Percentiles rank a stretch among this genome's conserved stretches.
These are phyloP conservation scores for Sialis fuliginosa DNA, from an alignment of 2,888 invertebrate species.

Conservation along the genomic window DNA sequence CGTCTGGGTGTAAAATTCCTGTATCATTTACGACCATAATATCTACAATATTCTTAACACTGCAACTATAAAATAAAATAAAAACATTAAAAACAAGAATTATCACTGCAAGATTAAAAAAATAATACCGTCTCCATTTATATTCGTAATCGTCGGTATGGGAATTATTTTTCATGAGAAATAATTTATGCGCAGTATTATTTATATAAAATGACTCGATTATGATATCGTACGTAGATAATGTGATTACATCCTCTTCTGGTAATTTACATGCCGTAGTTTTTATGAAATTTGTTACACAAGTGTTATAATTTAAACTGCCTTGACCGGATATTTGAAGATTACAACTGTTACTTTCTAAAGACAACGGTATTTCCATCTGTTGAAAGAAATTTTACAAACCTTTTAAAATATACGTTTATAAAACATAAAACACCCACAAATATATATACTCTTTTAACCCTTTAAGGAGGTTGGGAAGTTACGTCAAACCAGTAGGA, in stretches of 20 bases:
- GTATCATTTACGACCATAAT: conserved; percentile 5
- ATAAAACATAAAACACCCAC: no score
- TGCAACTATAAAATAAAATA: no score
- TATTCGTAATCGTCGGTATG: conserved; percentile 19
- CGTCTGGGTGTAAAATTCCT: conserved; percentile 22
- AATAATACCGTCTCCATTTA: conserved; percentile 21
- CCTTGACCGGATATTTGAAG: conserved; percentile 1
- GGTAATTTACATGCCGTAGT: no score
- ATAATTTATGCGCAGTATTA: conserved; percentile 17
- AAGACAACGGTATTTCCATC: neutral
- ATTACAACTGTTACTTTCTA: neutral
- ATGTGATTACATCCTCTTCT: conserved; percentile 14
- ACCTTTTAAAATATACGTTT: neutral
- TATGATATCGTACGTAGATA: conserved; percentile 21
- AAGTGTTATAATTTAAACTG: neutral
- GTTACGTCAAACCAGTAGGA: no score
- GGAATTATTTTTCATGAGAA: conserved; percentile 24
- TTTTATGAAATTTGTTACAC: no score
- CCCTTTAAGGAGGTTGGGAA: no score
- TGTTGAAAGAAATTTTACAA: neutral
- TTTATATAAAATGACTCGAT: conserved; percentile 19
- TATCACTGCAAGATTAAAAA: no score
- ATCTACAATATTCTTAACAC: no score
- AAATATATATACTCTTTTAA: no score
- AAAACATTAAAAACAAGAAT: no score